Conservation (phyloP, 2,113 vertebrate genomes). For the Arothron firmamentum region DNA sequence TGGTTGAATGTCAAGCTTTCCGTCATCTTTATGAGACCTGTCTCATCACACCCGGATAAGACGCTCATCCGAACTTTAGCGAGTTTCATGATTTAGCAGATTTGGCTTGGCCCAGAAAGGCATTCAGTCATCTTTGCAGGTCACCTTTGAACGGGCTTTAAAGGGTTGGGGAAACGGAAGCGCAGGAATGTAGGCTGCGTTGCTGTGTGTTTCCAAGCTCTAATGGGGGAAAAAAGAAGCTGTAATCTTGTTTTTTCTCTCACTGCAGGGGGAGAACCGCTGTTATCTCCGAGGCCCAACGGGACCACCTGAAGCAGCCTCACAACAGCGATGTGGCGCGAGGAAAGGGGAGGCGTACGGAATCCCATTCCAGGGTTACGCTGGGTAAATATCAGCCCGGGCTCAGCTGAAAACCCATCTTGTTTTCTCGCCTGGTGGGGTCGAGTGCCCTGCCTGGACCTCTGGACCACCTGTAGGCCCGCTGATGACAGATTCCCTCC, state of each 20-base stretch:
- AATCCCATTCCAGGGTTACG: conserved; percentile 53
- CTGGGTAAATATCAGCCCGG: conserved; percentile 47
- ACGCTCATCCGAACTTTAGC: conserved; percentile 69
- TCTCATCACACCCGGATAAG: conserved; percentile 71
- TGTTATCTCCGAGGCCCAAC: conserved; percentile 39
- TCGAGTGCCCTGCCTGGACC: conserved; percentile 43
- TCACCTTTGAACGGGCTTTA: conserved; percentile 63
- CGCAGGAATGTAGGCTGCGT: conserved; percentile 6
- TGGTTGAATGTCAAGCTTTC: conserved; percentile 50
- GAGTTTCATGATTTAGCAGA: conserved; percentile 64
- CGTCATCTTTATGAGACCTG: conserved; percentile 69
- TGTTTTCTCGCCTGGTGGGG: conserved; percentile 56
- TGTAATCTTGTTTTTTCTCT: conserved; percentile 40
- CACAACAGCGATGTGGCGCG: conserved; percentile 47
- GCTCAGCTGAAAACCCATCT: conserved; percentile 51
- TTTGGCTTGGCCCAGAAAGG: conserved; percentile 41
- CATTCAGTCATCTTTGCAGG: conserved; percentile 40
- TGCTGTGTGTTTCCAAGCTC: too few relatives aligned
- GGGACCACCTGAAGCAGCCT: conserved; percentile 47
- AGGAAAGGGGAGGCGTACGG: conserved; percentile 52
- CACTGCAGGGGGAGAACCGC: conserved; percentile 16
- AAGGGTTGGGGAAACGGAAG: conserved; percentile 21
- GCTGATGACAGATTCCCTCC: conserved; percentile 67
- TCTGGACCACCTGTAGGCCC: conserved; percentile 64
- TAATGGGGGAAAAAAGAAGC: conserved; percentile 38